phyloP scores from a whole-genome alignment of 1,140 invertebrate genomes.

The Ceratitis capitata region DNA sequence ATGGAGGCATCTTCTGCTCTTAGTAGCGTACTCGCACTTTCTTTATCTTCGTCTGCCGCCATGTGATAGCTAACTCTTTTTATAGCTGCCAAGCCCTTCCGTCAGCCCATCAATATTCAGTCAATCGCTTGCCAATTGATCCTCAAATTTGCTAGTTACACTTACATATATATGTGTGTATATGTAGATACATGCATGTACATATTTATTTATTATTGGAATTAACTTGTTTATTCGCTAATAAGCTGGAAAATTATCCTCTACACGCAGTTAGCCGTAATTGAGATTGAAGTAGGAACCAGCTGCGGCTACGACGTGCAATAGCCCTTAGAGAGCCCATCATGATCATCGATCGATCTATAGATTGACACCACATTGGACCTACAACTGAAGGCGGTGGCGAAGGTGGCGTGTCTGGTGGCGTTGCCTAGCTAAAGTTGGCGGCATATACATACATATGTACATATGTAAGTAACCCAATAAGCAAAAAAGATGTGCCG shows the following conservation, averaged over 20 bases:
- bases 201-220: neutral
- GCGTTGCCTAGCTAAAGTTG: neutral
- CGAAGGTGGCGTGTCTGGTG: neutral
- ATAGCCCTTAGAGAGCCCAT: neutral
- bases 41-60: neutral
- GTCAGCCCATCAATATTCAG: neutral
- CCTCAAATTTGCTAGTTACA: no score
- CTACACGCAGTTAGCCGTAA: neutral
- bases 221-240: conserved; percentile 42
- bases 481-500: no score
- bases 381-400: neutral
- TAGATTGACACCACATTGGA: no score
- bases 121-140: neutral
- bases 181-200: neutral
- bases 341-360: conserved; percentile 9
- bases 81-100: neutral
- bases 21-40: neutral
- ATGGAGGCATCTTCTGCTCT: neutral
- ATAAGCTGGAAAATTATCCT: conserved; percentile 40
- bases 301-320: neutral
- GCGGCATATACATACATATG: neutral
- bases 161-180: neutral
- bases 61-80: neutral
- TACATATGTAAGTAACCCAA: neutral
- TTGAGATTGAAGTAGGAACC: conserved; percentile 25